phyloP scores from a whole-genome alignment of 1,140 invertebrate species.

The Tetramorium alpestre region DNA sequence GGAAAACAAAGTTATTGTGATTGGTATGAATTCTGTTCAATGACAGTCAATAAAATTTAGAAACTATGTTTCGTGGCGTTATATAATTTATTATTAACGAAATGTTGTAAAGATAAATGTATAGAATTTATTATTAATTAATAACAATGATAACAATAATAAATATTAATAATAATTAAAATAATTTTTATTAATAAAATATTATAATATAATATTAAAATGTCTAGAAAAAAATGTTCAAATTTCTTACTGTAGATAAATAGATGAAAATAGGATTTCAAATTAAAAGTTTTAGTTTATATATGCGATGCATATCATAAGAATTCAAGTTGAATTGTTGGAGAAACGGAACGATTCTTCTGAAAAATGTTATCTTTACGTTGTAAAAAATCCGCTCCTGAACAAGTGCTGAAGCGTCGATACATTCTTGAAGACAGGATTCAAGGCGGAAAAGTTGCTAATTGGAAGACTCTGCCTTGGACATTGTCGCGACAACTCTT shows the following conservation, averaged over 20 bases:
- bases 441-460: conserved; percentile 12
- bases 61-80: background rate
- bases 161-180: too few relatives aligned
- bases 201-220: background rate
- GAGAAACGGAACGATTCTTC: too few relatives aligned
- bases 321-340: background rate
- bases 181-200: background rate
- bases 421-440: background rate
- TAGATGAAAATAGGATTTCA: background rate
- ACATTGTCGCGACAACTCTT: conserved; percentile 20
- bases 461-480: background rate
- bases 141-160: too few relatives aligned
- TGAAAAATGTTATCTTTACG: background rate
- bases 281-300: background rate
- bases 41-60: background rate
- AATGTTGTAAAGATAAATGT: background rate
- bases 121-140: too few relatives aligned
- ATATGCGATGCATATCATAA: background rate
- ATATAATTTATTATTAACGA: background rate
- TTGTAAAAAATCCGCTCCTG: background rate
- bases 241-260: background rate
- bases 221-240: background rate
- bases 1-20: background rate
- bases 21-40: background rate
- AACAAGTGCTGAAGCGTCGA: background rate